Conservation (phyloP, 2,113 vertebrate genomes). For the Perccottus glenii region DNA sequence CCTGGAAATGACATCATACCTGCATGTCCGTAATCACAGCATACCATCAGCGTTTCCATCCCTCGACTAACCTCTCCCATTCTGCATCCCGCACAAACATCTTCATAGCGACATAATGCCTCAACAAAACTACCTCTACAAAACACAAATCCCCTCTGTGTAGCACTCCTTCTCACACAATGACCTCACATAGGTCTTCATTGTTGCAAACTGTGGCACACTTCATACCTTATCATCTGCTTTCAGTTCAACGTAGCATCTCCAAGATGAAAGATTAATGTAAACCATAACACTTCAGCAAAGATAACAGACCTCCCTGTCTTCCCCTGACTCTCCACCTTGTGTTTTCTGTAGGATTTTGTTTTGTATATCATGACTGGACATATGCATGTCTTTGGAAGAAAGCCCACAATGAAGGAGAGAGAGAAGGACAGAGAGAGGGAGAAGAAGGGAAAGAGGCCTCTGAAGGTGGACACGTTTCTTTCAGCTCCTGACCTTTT, state of each 20-base stretch:
- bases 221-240: conserved; percentile 69
- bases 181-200: conserved; percentile 78
- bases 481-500: conserved; percentile 89
- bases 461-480: conserved; percentile 88
- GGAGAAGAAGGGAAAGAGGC: conserved; percentile 80
- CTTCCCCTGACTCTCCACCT: conserved; percentile 32
- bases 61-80: conserved; percentile 60
- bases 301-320: conserved; percentile 76
- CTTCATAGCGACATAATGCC: conserved; percentile 66
- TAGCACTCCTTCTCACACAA: conserved; percentile 71
- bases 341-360: conserved; percentile 84
- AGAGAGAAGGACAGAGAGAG: conserved; percentile 81
- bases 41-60: conserved; percentile 79
- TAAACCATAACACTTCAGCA: conserved; percentile 35
- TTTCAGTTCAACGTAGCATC: conserved; percentile 63
- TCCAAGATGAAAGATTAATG: conserved; percentile 56
- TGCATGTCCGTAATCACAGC: conserved; percentile 77
- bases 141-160: conserved; percentile 62
- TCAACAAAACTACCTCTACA: conserved; percentile 54
- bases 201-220: conserved; percentile 81
- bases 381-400: conserved; percentile 88
- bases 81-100: conserved; percentile 73
- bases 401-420: conserved; percentile 80
- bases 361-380: conserved; percentile 91
- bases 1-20: conserved; percentile 76